These are phyloP conservation scores for Sebastes melanostomus DNA, from an alignment of 2,797 vertebrate species.

Conservation along the genomic window DNA sequence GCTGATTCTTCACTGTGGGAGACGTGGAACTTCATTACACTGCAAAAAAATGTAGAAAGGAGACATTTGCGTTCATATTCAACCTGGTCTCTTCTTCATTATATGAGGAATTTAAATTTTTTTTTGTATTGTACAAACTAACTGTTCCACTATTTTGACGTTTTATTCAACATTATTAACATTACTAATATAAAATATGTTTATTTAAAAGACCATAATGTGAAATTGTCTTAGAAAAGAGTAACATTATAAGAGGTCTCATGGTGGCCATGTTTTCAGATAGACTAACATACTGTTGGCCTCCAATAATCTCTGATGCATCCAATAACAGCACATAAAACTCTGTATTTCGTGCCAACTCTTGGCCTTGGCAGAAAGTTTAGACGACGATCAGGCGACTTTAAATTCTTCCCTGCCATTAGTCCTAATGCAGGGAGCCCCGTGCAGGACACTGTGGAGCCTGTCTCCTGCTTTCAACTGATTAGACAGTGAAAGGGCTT, in stretches of 20 bases:
- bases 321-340: constrained; percentile 8
- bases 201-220: not conserved
- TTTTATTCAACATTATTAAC: not conserved
- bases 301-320: not conserved
- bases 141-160: not conserved
- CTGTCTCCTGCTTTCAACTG: constrained; percentile 67
- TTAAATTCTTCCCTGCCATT: constrained; percentile 41
- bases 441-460: constrained; percentile 25
- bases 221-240: not conserved
- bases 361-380: constrained; percentile 27
- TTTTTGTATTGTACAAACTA: not conserved
- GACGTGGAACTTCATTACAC: not conserved
- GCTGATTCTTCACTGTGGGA: constrained; percentile 9
- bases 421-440: constrained; percentile 20
- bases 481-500: constrained; percentile 71
- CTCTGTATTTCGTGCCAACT: not conserved
- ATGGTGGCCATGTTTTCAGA: not conserved
- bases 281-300: not conserved
- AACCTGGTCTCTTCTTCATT: not conserved
- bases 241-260: not conserved
- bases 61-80: not conserved
- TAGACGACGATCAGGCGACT: constrained; percentile 20
- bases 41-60: not conserved
- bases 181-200: not conserved
- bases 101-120: not conserved